Base-by-base conservation (phyloP, 2,888 invertebrate species). In the Apotomis turbidana region DNA sequence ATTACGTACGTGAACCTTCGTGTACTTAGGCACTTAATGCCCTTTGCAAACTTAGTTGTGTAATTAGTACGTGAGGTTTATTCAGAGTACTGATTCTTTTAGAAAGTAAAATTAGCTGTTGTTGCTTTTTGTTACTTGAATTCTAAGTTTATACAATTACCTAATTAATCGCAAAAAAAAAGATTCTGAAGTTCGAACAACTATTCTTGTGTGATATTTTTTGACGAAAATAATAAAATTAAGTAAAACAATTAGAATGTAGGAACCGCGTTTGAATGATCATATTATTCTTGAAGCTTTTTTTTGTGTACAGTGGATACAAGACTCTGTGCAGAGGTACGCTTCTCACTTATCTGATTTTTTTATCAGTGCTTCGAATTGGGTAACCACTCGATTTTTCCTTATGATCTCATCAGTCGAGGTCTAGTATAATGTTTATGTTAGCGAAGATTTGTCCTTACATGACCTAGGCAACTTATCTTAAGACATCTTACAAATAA, bases 1-100 rank as follows among this genome's bases (percentile, higher is more conserved):
- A 74, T 70, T 63, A 54, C 58, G 51, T 70, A 70, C 59, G 41
- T 70, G 52, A 70, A 74, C 70, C 58, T 70, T 62, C 36, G 13
- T 61, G 60, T 61, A 70, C 66, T 66, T 52, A 51, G 27, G 63
- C 46, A 57, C 58, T 66, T 68, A 49, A 58, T 70, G 70, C 73
- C 60, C 66, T 70, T 60, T 69, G 71, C 61, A n/a, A 54, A 55
- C 49, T 68, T 62, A 68, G 64, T 64, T 74, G 58, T 68, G 52
- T 64, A 70, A 62, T 74, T 73, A 74, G 62, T 68, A 60, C 51
- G 66, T 66, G 69, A 70, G 54, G 46, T 68, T 67, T 51, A 62
- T 67, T 70, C 38, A 73, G 62, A 74, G 67, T 68, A 75, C 44
- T 59, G 66, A 68, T 54, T 66, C 58, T 9, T 38, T 69, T 74